A percentile compares a stretch with the other conserved stretches of the same genome.
Conservation (phyloP, 2,888 invertebrate species). For the Agriopis marginaria region DNA sequence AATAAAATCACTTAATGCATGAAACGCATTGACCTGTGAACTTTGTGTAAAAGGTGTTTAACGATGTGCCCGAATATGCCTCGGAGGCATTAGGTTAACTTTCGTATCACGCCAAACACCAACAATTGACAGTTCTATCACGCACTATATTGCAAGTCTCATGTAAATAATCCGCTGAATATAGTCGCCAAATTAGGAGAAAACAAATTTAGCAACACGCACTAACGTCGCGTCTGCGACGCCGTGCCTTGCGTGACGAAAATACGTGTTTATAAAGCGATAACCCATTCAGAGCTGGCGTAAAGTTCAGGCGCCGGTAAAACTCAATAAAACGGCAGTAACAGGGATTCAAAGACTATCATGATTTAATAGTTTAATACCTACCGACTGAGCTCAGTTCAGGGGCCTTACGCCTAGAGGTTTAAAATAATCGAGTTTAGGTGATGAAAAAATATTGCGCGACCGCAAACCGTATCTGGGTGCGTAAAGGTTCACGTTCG, state of each 20-base stretch:
- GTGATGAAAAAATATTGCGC: too few species aligned
- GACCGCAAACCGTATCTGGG: too few species aligned
- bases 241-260: constrained; percentile 7
- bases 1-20: too few species aligned
- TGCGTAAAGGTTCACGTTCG: too few species aligned
- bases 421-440: too few species aligned
- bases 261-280: constrained; percentile 15
- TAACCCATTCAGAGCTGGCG: constrained; percentile 12
- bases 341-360: background rate
- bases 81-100: background rate
- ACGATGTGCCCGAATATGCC: background rate
- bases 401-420: too few species aligned
- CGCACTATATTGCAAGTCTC: constrained; percentile 1
- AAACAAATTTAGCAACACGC: constrained; percentile 15
- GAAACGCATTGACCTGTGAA: too few species aligned
- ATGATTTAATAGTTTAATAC: background rate
- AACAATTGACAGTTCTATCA: background rate
- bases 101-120: constrained; percentile 1
- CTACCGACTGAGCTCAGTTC: background rate
- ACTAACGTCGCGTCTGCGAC: background rate
- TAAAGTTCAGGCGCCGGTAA: constrained; percentile 12
- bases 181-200: constrained; percentile 9
- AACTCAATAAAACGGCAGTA: constrained; percentile 3
- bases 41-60: background rate
- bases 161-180: background rate